phyloP scores from a whole-genome alignment of 2,888 invertebrate genomes.

The Eudemis profundana region DNA sequence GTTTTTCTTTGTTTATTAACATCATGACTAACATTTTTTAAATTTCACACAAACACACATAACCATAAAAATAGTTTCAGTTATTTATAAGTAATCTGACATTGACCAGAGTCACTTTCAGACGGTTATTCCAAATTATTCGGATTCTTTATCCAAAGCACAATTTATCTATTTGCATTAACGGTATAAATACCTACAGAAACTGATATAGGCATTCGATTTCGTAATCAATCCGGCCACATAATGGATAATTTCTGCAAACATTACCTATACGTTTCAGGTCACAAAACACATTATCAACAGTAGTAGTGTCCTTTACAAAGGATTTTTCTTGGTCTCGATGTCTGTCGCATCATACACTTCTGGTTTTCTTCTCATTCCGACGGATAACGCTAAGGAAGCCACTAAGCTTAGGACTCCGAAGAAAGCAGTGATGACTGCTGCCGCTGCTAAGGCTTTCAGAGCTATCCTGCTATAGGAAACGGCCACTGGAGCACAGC shows the following conservation, averaged over 20 bases:
- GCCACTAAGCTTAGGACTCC: slow-evolving; percentile 32
- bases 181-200: too few species aligned
- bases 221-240: too few species aligned
- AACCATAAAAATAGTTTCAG: too few species aligned
- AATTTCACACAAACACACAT: too few species aligned
- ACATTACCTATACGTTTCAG: slow-evolving; percentile 5
- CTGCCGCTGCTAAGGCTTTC: slow-evolving; percentile 12
- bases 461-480: slow-evolving; percentile 23
- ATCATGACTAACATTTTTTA: too few species aligned
- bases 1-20: too few species aligned
- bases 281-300: slow-evolving; percentile 13
- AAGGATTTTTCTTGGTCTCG: slow-evolving; percentile 37
- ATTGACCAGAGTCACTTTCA: too few species aligned
- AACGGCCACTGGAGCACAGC: slow-evolving; percentile 14
- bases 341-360: slow-evolving; percentile 38
- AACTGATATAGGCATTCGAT: too few species aligned
- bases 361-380: slow-evolving; percentile 20
- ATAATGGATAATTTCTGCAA: slow-evolving; percentile 10
- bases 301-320: slow-evolving; percentile 33
- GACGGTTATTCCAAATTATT: too few species aligned
- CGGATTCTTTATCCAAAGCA: too few species aligned
- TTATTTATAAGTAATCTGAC: too few species aligned
- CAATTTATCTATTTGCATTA: too few species aligned
- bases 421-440: slow-evolving; percentile 29
- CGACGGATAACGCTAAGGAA: slow-evolving; percentile 22